These are phyloP conservation scores for Pseudoatta argentina DNA, from an alignment of 1,140 invertebrate genomes.

Conservation along the genomic window DNA sequence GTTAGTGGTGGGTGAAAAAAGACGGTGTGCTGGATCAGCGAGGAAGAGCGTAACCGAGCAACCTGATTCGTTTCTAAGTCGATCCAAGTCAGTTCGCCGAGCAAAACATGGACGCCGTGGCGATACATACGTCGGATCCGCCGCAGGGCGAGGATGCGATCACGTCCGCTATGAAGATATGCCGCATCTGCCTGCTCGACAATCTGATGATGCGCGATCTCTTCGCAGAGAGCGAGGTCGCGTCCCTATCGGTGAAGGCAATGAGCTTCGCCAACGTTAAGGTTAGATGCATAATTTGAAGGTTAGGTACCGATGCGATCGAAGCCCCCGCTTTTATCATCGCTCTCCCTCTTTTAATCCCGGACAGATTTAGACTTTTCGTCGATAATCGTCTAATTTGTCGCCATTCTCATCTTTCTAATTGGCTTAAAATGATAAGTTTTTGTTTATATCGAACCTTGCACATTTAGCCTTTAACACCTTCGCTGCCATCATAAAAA, in stretches of 20 bases:
- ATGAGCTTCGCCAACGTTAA: slow-evolving; percentile 85
- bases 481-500: background rate
- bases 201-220: slow-evolving; percentile 81
- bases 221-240: slow-evolving; percentile 78
- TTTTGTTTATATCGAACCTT: background rate
- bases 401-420: background rate
- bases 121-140: slow-evolving; percentile 81
- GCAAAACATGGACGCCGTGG: slow-evolving; percentile 85
- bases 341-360: background rate
- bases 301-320: slow-evolving; percentile 70
- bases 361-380: background rate
- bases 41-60: background rate
- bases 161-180: slow-evolving; percentile 78
- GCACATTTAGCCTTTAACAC: background rate
- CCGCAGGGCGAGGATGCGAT: slow-evolving; percentile 78
- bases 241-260: slow-evolving; percentile 80
- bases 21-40: slow-evolving; percentile 15
- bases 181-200: slow-evolving; percentile 81
- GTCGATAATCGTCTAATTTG: background rate
- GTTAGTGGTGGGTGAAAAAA: slow-evolving; percentile 22
- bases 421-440: too few relatives aligned
- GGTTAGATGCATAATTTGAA: slow-evolving; percentile 81
- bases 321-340: background rate
- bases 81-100: slow-evolving; percentile 61
- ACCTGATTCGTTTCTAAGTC: slow-evolving; percentile 20